A percentile compares a stretch with the other conserved stretches of the same genome.
phyloP scores from a whole-genome alignment of 2,888 invertebrate genomes.

The Cataglyphis altisquamis region DNA sequence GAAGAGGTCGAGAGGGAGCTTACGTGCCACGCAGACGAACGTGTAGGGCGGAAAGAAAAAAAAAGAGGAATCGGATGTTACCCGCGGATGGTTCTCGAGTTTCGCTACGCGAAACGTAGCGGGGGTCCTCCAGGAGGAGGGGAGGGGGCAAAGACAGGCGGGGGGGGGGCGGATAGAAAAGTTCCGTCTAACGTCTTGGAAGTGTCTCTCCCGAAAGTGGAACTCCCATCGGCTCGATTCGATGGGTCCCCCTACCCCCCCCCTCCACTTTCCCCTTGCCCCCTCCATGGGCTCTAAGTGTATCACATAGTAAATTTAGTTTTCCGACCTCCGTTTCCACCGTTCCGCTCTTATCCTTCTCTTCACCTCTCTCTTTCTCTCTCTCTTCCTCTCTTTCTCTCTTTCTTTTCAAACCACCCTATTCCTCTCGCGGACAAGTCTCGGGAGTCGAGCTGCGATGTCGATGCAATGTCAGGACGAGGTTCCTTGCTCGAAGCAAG shows the following conservation, averaged over 20 bases:
- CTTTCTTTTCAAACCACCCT: constrained; percentile 1
- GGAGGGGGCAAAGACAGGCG: constrained; percentile 37
- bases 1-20: no score
- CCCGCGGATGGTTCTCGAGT: constrained; percentile 78
- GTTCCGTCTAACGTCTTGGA: constrained; percentile 84
- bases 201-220: constrained; percentile 85
- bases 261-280: no score
- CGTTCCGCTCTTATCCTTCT: constrained; percentile 46
- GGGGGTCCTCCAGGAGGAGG: background rate
- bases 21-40: constrained; percentile 53
- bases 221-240: constrained; percentile 72
- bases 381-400: background rate
- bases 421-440: constrained; percentile 27
- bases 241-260: constrained; percentile 50
- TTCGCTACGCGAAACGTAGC: constrained; percentile 46
- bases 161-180: constrained; percentile 75
- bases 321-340: constrained; percentile 80
- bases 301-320: constrained; percentile 86
- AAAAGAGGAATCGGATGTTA: constrained; percentile 64
- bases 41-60: constrained; percentile 6
- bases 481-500: constrained; percentile 54
- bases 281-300: constrained; percentile 81
- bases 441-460: constrained; percentile 51
- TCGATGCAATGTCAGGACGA: constrained; percentile 51
- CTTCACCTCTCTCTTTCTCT: background rate